Conservation (phyloP, 2,797 vertebrate species). For the Podarcis siculus region DNA sequence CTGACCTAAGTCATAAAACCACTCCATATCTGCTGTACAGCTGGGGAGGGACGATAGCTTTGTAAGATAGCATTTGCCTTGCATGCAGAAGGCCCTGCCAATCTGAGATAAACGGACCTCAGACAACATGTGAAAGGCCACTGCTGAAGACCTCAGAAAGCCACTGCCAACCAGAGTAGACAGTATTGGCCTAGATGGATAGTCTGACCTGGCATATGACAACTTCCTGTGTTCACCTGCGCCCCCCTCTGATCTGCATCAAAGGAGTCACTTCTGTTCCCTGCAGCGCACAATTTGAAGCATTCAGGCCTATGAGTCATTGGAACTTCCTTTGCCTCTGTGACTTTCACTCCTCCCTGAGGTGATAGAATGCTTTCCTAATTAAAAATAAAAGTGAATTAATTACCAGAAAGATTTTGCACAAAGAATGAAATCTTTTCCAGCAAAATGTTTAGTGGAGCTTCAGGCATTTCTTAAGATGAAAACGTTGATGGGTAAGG, state of each 20-base stretch:
- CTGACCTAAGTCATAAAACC: neutral
- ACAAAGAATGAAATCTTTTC: slow-evolving; percentile 22
- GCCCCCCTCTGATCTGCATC: neutral
- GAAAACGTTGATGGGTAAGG: neutral
- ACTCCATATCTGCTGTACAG: neutral
- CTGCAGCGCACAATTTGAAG: neutral
- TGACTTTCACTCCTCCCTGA: slow-evolving; percentile 38
- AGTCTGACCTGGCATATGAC: neutral
- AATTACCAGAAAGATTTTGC: slow-evolving; percentile 62
- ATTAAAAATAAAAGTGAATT: slow-evolving; percentile 66
- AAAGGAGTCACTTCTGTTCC: neutral
- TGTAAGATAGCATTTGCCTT: neutral
- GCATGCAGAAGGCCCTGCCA: neutral
- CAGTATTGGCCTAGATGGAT: neutral
- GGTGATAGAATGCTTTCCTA: slow-evolving; percentile 57
- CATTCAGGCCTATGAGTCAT: neutral
- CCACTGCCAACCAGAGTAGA: neutral
- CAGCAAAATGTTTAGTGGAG: slow-evolving; percentile 42
- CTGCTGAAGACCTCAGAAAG: neutral
- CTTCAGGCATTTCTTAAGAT: slow-evolving; percentile 42
- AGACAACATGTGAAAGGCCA: neutral
- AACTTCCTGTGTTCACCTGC: neutral
- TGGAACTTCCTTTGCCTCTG: slow-evolving; percentile 30
- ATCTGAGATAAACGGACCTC: neutral
- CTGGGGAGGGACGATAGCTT: neutral